Evolutionary conservation across 2,888 invertebrate genomes (phyloP).

Genomic region (Notodonta dromedarius): DNA sequence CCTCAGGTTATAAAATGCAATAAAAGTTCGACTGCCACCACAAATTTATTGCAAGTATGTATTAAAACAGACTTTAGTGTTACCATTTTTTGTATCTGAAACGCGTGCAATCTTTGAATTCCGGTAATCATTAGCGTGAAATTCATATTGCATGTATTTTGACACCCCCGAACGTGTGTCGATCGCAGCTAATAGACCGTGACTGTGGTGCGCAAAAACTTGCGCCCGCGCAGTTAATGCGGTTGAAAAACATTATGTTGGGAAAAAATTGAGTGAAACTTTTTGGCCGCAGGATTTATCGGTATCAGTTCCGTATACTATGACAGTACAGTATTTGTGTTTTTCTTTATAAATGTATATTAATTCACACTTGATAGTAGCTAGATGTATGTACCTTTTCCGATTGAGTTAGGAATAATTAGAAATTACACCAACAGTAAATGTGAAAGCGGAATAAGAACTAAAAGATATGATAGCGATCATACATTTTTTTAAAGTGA

Average conservation of each 20-base stretch:
- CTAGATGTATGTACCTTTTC: too few relatives aligned
- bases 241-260: constrained; percentile 32
- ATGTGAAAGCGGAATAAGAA: too few relatives aligned
- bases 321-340: too few relatives aligned
- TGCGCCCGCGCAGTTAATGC: constrained; percentile 34
- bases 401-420: too few relatives aligned
- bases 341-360: too few relatives aligned
- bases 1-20: too few relatives aligned
- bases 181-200: constrained; percentile 45
- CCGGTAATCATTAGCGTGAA: constrained; percentile 74
- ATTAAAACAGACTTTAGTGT: background rate
- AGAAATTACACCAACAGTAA: too few relatives aligned
- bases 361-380: too few relatives aligned
- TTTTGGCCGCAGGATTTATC: background rate
- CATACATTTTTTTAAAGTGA: too few relatives aligned
- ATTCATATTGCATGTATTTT: constrained; percentile 55
- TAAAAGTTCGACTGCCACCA: too few relatives aligned
- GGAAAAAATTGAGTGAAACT: background rate
- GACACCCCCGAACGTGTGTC: constrained; percentile 50
- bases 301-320: constrained; percentile 9
- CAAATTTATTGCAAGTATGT: background rate
- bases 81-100: background rate
- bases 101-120: constrained; percentile 45
- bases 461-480: too few relatives aligned
- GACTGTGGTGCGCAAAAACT: constrained; percentile 29